phyloP scores from a whole-genome alignment of 1,140 invertebrate genomes.

The Drosophila pachea region DNA sequence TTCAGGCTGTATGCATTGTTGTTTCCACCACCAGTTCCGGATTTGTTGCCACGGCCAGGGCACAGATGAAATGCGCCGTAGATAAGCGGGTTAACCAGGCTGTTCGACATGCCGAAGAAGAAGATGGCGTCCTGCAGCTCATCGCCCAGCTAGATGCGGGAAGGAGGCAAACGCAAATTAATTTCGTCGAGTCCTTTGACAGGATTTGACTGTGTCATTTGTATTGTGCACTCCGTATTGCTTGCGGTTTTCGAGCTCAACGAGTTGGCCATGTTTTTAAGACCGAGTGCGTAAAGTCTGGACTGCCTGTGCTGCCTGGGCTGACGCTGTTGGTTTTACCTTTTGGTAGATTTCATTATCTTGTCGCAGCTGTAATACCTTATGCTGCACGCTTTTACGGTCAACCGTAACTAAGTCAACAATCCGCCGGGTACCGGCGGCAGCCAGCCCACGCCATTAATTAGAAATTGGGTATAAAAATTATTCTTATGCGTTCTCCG shows the following conservation, averaged over 20 bases:
- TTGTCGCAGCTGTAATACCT: conserved; percentile 19
- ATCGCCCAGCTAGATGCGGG: conserved; percentile 80
- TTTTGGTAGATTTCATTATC: conserved; percentile 37
- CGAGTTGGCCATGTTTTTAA: not conserved
- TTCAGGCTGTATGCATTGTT: conserved; percentile 74
- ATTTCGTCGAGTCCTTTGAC: conserved; percentile 39
- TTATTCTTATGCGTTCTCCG: conserved; percentile 52
- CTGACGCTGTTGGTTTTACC: conserved; percentile 11
- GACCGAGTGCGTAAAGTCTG: too few species aligned
- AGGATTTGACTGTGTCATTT: conserved; percentile 3
- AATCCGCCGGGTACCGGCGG: conserved; percentile 12
- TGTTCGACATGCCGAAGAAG: conserved; percentile 93
- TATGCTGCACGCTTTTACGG: conserved; percentile 39
- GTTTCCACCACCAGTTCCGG: conserved; percentile 53
- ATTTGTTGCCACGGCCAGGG: conserved; percentile 74
- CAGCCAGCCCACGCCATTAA: conserved; percentile 46
- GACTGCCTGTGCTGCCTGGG: not conserved
- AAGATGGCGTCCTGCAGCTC: conserved; percentile 85
- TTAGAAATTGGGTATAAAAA: conserved; percentile 66
- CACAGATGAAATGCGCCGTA: conserved; percentile 92
- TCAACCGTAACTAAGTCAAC: conserved; percentile 54
- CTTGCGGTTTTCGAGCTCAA: not conserved
- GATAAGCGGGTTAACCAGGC: conserved; percentile 91
- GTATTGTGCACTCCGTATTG: not conserved
- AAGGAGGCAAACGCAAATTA: conserved; percentile 52